Conservation (phyloP, 2,113 vertebrate genomes). For the Sebastes schlegelii region DNA sequence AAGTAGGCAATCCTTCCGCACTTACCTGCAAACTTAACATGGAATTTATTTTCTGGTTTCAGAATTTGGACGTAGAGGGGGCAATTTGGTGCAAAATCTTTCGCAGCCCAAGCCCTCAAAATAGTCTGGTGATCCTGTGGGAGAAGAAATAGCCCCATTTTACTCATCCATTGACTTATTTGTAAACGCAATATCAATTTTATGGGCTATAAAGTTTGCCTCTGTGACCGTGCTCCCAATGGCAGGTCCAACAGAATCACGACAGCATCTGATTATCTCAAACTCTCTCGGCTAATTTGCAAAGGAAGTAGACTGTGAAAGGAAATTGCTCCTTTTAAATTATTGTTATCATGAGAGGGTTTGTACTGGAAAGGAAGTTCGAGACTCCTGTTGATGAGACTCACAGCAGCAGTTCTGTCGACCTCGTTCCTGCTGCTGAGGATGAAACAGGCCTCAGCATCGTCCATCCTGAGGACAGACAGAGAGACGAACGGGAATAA, state of each 20-base stretch:
- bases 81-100: conserved; percentile 98
- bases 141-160: not conserved
- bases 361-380: not conserved
- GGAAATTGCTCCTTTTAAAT: not conserved
- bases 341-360: not conserved
- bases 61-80: conserved; percentile 98
- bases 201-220: conserved; percentile 31
- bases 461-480: conserved; percentile 90
- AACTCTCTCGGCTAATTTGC: conserved; percentile 26
- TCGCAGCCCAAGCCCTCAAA: conserved; percentile 97
- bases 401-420: conserved; percentile 96
- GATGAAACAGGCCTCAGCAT: conserved; percentile 98
- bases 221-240: not conserved
- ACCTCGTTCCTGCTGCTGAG: conserved; percentile 97
- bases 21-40: conserved; percentile 99
- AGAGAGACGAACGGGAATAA: conserved; percentile 14
- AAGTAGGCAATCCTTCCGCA: not conserved
- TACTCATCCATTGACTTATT: conserved; percentile 21
- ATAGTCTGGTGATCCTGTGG: conserved; percentile 96
- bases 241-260: not conserved
- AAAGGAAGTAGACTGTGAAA: conserved; percentile 25
- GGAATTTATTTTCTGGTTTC: conserved; percentile 99
- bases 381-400: conserved; percentile 17
- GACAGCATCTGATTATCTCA: conserved; percentile 12
- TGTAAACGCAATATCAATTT: conserved; percentile 24